A percentile compares a stretch with the other conserved stretches of the same genome.
Evolutionary conservation across 2,113 vertebrate species (phyloP).

Genomic region (Polypterus senegalus): DNA sequence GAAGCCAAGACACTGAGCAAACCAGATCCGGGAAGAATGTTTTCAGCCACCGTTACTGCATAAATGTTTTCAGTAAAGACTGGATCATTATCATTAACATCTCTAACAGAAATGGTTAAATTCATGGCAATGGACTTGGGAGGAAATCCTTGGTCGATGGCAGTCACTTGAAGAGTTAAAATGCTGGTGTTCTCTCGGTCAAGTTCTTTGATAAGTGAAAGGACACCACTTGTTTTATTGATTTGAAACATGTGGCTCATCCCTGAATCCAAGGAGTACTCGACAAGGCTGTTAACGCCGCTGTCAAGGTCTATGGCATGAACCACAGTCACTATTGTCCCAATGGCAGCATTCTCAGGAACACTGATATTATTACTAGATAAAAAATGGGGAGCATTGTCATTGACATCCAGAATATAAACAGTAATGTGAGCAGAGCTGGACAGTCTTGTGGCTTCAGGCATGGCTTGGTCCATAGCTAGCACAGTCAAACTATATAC

Average conservation of each 20-base stretch:
- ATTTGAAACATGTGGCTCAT: conserved; percentile 31
- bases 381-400: conserved; percentile 43
- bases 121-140: conserved; percentile 25
- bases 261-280: conserved; percentile 35
- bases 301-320: conserved; percentile 41
- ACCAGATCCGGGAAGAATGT: conserved; percentile 31
- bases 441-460: conserved; percentile 30
- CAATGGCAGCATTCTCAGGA: conserved; percentile 35
- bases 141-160: conserved; percentile 40
- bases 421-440: conserved; percentile 30
- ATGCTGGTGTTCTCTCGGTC: conserved; percentile 42
- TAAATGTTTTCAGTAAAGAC: conserved; percentile 35
- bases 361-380: conserved; percentile 26
- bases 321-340: conserved; percentile 33
- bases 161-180: conserved; percentile 31
- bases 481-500: conserved; percentile 40
- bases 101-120: conserved; percentile 40
- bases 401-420: conserved; percentile 43
- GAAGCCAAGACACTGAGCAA: conserved; percentile 35
- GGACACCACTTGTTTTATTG: conserved; percentile 29
- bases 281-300: conserved; percentile 37
- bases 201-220: conserved; percentile 37
- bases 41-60: conserved; percentile 36
- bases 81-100: conserved; percentile 47
- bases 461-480: conserved; percentile 34